Evolutionary conservation across 1,140 invertebrate species (phyloP), one percentile per base, ranked within the genome.

Genomic region (Drosophila equinoxialis): DNA sequence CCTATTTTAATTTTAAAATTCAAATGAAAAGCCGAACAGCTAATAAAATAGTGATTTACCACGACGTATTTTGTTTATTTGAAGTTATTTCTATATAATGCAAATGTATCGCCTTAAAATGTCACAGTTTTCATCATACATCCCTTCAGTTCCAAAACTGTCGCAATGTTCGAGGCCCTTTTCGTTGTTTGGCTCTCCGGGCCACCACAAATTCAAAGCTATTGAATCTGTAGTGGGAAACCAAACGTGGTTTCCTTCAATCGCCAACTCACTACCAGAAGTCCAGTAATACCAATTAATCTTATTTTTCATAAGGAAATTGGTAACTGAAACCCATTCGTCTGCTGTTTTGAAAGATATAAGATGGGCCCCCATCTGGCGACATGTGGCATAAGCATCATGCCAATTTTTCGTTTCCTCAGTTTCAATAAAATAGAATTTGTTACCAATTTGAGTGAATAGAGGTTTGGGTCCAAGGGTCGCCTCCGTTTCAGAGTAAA

Each of bases 321-420:
- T 6, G 55, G 73, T 64, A 3, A 76, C 8, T 5, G 39, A 35
- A 13, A 48, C 4, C 60, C 54, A 72, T 64, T 76, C 70, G 0
- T 42, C 35, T 1, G 48, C 13, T 7, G 37, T 64, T 6, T 72
- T 60, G 10, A 76, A 59, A 2, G 41, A 17, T 11, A 73, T 17
- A 0, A 76, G 17, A 14, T 68, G 59, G 6, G 65, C 54, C 6
- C 57, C 65, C 39, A 73, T 45, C 0, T 26, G 35, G 6, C 60
- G 60, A 30, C 70, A 76, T 0, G 54, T 3, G 23, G 63, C 26
- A 17, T 68, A 76, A 10, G 74, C 65, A 5, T 68, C 70, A 10
- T 23, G 64, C 70, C 70, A 68, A 20, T 68, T 76, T 20, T 39
- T 68, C 6, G 57, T 33, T 2, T 6, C 1, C 6, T 17, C 11